Base-by-base conservation (phyloP, 64 coral and sea anemone species). In the Pocillopora damicornis region DNA sequence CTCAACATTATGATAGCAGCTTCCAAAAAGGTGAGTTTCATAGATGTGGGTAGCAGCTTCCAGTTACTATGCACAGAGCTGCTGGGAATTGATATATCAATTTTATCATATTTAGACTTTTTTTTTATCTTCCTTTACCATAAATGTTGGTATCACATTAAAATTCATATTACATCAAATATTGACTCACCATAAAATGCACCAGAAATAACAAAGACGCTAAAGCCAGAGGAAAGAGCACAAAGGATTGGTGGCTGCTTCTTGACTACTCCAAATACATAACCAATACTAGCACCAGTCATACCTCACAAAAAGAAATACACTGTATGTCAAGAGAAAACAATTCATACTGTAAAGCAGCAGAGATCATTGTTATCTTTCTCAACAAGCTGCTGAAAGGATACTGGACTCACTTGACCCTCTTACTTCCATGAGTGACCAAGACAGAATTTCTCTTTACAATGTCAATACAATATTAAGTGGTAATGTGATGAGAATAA, bases 131-230 rank as follows among this genome's bases (percentile, higher is more conserved):
- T 35, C 13, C 7, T 35, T 75, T 58, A 16, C 36, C 16, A 37
- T 20, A 77, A 22, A 77, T 37, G 75, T 36, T 51, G 7, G 42
- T 51, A 4, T 51, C 42, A 4, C 42, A 51, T 4, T 2, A 77
- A 11, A 37, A 15, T 36, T 22, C 1, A 1, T 77, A 77, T 4
- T 20, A 9, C 5, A 9, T 69, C 25, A 17, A 58, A 11, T 10
- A 20, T 38, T 76, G 20, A 78, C 92, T 87, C 72, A 92, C 94
- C 94, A 86, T 87, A 88, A 84, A 96, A 96, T 79, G 88, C 76
- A 58, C 90, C 94, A 75, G 90, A 89, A 76, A 96, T 87, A 58
- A 79, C 78, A 66, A 96, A 96, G 38, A 90, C 77, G 63, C 89
- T 89, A 38, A 73, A 77, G 35, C 94, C 94, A 87, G 89, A 23